These are phyloP conservation scores for Halictus ligatus DNA, from an alignment of 2,888 invertebrate genomes.

Conservation along the genomic window DNA sequence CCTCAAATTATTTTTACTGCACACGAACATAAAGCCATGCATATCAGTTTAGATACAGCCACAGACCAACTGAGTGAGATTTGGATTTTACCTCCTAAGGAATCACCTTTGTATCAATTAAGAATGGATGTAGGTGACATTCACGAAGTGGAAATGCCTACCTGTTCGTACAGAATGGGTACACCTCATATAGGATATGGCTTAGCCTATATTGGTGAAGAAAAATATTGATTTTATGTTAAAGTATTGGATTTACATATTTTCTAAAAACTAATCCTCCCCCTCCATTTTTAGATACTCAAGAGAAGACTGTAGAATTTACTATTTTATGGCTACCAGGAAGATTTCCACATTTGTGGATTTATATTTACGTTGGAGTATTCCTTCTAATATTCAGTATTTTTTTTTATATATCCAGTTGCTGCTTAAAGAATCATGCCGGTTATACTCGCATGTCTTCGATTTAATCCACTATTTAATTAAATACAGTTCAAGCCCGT, in stretches of 20 bases:
- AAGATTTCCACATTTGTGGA: slow-evolving; percentile 88
- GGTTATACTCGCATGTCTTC: slow-evolving; percentile 76
- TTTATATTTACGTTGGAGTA: slow-evolving; percentile 85
- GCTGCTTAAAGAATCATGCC: slow-evolving; percentile 72
- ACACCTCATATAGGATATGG: slow-evolving; percentile 94
- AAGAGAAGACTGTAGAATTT: slow-evolving; percentile 87
- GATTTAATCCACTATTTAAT: slow-evolving; percentile 42
- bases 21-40: slow-evolving; percentile 89
- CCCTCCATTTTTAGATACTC: slow-evolving; percentile 86
- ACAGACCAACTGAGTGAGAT: slow-evolving; percentile 81
- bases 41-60: slow-evolving; percentile 81
- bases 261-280: background rate
- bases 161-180: slow-evolving; percentile 99
- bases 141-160: slow-evolving; percentile 95
- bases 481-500: slow-evolving; percentile 18
- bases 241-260: background rate
- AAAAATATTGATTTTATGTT: background rate
- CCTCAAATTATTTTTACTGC: slow-evolving; percentile 90
- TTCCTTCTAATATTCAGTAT: slow-evolving; percentile 75
- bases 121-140: slow-evolving; percentile 84
- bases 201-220: slow-evolving; percentile 90
- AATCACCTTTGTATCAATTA: slow-evolving; percentile 84
- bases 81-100: slow-evolving; percentile 77
- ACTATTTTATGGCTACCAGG: slow-evolving; percentile 92
- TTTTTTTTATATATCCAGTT: slow-evolving; percentile 72